A percentile compares a stretch with the other conserved stretches of the same genome.
Evolutionary conservation across 2,797 vertebrate genomes (phyloP).

Genomic region (Molossus alvarezi): DNA sequence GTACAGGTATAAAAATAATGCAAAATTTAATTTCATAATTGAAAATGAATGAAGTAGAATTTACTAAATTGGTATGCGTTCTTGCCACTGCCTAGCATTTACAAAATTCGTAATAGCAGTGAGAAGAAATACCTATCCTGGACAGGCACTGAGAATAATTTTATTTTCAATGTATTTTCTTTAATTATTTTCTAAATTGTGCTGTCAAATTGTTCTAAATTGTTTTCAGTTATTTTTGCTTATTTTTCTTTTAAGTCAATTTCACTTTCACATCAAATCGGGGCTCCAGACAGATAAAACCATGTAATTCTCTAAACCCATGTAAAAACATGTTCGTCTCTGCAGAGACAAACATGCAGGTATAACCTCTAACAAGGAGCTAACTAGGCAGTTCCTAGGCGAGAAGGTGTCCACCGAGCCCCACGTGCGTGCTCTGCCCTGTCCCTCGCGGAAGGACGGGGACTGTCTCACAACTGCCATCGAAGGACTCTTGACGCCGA

Average conservation of each 20-base stretch:
- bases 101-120: constrained; percentile 16
- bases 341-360: neutral
- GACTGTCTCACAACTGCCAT: neutral
- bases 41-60: neutral
- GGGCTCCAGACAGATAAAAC: neutral
- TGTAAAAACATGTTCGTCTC: constrained; percentile 10
- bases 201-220: neutral
- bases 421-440: neutral
- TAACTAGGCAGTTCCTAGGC: neutral
- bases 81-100: neutral
- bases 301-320: neutral
- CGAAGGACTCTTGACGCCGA: neutral
- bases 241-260: constrained; percentile 44
- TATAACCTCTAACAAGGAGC: neutral
- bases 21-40: constrained; percentile 31
- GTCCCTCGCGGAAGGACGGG: neutral
- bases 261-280: constrained; percentile 10
- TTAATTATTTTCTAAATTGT: neutral
- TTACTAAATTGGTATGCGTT: neutral
- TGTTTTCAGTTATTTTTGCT: neutral
- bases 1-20: constrained; percentile 17
- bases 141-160: neutral
- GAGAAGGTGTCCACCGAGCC: neutral
- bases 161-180: constrained; percentile 29
- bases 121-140: neutral